Percentiles rank a stretch among this genome's conserved stretches.
phyloP scores from a whole-genome alignment of 2,113 vertebrate genomes.

The Pituophis catenifer region DNA sequence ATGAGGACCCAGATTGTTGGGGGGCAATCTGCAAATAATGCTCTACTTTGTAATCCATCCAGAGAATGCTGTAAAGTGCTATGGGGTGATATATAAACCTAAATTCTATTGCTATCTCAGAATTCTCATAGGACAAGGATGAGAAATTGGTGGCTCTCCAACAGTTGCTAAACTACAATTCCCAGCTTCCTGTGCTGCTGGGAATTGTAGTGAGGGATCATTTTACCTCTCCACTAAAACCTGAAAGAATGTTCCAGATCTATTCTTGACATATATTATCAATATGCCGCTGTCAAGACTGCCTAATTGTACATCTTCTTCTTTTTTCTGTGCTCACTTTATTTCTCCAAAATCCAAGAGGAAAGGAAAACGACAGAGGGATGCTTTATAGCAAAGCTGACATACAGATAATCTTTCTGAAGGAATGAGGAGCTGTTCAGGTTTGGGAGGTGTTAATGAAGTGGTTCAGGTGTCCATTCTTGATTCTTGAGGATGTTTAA shows the following conservation, averaged over 20 bases:
- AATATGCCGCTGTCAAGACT: neutral
- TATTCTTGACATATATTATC: neutral
- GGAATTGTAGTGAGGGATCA: neutral
- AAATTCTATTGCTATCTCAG: neutral
- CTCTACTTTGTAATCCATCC: neutral
- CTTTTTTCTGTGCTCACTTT: neutral
- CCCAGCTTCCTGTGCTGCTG: neutral
- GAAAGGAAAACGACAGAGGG: neutral
- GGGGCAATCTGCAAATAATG: neutral
- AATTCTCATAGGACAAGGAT: neutral
- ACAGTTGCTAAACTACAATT: neutral
- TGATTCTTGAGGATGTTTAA: neutral
- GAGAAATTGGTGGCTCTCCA: neutral
- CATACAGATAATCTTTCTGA: neutral
- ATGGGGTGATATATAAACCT: neutral
- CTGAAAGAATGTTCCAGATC: neutral
- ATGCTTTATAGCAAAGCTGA: neutral
- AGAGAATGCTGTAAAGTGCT: neutral
- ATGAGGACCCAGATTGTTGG: neutral
- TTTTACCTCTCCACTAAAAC: neutral
- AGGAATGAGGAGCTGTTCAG: constrained; percentile 26
- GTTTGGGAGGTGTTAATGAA: constrained; percentile 46
- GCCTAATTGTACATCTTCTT: neutral
- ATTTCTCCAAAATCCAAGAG: neutral
- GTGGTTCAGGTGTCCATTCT: constrained; percentile 45